Conservation (phyloP, 2,888 invertebrate species). For the Willowsia nigromaculata region DNA sequence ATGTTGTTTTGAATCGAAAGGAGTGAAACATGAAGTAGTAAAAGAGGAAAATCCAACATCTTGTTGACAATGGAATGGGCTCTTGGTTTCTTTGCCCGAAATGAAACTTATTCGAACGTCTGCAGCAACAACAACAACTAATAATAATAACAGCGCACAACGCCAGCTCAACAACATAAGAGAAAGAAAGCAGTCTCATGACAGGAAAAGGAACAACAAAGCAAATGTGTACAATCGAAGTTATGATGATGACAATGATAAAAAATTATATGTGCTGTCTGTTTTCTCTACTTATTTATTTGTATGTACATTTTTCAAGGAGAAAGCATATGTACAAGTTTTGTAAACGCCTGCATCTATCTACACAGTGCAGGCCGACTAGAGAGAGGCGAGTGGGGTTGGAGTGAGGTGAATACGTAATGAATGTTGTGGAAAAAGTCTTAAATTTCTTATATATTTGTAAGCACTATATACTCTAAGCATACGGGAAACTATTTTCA, state of each 20-base stretch:
- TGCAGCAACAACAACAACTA: too few species aligned
- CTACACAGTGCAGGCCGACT: not conserved
- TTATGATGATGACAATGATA: constrained; percentile 20
- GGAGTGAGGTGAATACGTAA: constrained; percentile 24
- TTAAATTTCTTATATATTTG: not conserved
- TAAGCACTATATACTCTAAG: not conserved
- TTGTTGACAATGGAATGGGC: not conserved
- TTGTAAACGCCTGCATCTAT: not conserved
- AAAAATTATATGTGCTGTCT: constrained; percentile 12
- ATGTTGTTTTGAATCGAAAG: not conserved
- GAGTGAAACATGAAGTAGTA: not conserved
- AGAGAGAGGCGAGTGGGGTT: not conserved
- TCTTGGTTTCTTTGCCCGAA: not conserved
- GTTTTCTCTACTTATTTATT: not conserved
- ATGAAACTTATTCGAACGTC: not conserved
- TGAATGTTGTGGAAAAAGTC: not conserved
- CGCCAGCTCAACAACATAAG: too few species aligned
- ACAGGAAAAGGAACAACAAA: constrained; percentile 8
- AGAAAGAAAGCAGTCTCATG: not conserved
- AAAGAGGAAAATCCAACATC: not conserved
- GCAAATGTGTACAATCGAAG: constrained; percentile 25
- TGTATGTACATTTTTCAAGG: not conserved
- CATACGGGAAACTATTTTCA: not conserved
- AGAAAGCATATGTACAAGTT: not conserved
- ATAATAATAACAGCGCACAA: not conserved